Percentiles rank a stretch among this genome's conserved stretches.
Conservation (phyloP, 1,140 invertebrate genomes). For the Monochamus saltuarius region DNA sequence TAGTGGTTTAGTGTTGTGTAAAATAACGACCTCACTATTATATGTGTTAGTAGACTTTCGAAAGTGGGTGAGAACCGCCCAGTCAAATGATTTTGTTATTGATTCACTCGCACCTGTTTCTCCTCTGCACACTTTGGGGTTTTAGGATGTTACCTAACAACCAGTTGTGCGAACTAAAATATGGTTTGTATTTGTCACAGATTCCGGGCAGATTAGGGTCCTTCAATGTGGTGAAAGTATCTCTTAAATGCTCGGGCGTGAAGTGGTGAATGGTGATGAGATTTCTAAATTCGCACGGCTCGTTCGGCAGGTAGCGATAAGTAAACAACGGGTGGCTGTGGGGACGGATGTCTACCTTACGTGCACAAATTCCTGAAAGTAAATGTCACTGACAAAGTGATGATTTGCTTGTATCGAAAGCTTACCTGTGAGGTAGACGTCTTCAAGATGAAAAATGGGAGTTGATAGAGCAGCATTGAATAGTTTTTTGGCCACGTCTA, state of each 20-base stretch:
- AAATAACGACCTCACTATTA: no score
- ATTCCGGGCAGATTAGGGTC: not conserved
- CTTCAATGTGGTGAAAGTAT: not conserved
- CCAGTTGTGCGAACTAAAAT: not conserved
- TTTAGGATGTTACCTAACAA: not conserved
- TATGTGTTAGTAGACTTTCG: no score
- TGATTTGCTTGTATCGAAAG: not conserved
- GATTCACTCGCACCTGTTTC: no score
- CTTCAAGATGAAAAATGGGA: slow-evolving; percentile 77
- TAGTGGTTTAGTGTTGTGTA: no score
- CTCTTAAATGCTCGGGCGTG: not conserved
- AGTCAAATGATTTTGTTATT: no score
- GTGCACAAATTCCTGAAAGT: slow-evolving; percentile 30
- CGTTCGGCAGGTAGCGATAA: slow-evolving; percentile 8
- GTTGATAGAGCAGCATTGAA: slow-evolving; percentile 69
- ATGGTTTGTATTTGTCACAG: not conserved
- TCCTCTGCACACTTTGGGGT: no score
- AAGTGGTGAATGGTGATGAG: not conserved
- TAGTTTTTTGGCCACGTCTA: slow-evolving; percentile 65
- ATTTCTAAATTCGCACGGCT: not conserved
- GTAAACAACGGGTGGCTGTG: slow-evolving; percentile 29
- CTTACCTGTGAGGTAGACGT: slow-evolving; percentile 82
- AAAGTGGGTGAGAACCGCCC: no score
- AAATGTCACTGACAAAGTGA: no score
- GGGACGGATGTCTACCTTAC: slow-evolving; percentile 23